Evolutionary conservation across 2,113 vertebrate genomes (phyloP).

Genomic region (Thalassarche chlororhynchos): DNA sequence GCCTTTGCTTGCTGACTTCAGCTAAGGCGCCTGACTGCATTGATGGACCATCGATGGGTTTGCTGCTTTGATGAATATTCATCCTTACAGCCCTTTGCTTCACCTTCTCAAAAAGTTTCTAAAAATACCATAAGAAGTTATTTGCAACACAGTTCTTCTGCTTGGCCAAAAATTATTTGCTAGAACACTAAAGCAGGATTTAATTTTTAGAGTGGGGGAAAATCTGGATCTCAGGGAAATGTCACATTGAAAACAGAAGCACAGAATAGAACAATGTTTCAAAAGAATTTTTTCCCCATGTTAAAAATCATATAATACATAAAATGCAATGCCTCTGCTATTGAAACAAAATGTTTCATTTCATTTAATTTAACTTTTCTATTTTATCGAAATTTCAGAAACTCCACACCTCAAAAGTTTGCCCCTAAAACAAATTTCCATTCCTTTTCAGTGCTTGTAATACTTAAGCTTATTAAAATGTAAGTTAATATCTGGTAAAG

Average conservation of each 20-base stretch:
- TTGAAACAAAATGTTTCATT: background rate
- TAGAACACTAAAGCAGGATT: background rate
- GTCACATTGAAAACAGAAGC: background rate
- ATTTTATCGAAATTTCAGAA: background rate
- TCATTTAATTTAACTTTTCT: background rate
- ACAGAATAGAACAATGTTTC: background rate
- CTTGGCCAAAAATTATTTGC: background rate
- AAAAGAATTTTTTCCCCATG: background rate
- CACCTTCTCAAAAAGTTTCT: background rate
- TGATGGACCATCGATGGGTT: background rate
- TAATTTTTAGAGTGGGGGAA: background rate
- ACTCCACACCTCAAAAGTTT: background rate
- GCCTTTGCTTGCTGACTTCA: background rate
- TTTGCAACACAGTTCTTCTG: background rate
- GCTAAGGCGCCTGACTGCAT: background rate
- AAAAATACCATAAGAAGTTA: background rate
- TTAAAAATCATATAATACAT: background rate
- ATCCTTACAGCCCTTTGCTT: background rate
- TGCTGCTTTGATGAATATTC: conserved; percentile 12
- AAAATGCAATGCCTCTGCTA: background rate
- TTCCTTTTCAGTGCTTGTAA: background rate
- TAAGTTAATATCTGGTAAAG: conserved; percentile 8
- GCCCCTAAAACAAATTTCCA: background rate
- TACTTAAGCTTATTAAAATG: background rate
- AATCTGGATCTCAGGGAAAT: background rate